These are phyloP conservation scores for Motacilla alba DNA, from an alignment of 2,113 vertebrate species.

Conservation along the genomic window DNA sequence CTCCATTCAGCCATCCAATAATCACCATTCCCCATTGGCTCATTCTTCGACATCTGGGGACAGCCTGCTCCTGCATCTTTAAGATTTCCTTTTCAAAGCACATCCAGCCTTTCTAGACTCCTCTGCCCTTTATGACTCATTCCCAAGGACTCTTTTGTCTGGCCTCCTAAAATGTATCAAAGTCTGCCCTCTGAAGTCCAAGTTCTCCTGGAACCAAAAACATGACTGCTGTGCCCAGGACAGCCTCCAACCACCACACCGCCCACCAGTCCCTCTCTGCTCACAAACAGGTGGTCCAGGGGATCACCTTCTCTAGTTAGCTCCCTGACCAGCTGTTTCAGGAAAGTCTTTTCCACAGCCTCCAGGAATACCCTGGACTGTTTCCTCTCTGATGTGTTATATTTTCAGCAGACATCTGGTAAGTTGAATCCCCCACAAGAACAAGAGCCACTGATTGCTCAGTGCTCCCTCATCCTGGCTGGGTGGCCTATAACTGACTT, in stretches of 20 bases:
- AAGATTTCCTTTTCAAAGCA: neutral
- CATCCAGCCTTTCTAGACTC: neutral
- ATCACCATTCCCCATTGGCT: accelerated
- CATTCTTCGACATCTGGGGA: neutral
- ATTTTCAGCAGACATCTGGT: neutral
- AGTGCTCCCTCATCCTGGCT: neutral
- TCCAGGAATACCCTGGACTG: neutral
- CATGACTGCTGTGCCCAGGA: neutral
- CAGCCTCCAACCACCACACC: neutral
- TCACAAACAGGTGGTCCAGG: neutral
- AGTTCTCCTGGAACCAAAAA: neutral
- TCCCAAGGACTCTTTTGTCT: neutral
- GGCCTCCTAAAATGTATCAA: neutral
- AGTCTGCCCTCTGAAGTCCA: neutral
- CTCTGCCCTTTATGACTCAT: neutral
- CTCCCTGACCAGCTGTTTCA: accelerated
- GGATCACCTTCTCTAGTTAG: neutral
- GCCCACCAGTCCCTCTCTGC: neutral
- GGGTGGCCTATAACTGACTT: neutral
- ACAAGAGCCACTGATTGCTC: neutral
- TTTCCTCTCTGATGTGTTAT: neutral
- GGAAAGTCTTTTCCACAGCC: neutral
- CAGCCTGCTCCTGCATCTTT: neutral
- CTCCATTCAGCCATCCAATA: neutral
- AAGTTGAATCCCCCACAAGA: neutral